Conservation (phyloP, 2,797 vertebrate species). For the Taeniopygia guttata region DNA sequence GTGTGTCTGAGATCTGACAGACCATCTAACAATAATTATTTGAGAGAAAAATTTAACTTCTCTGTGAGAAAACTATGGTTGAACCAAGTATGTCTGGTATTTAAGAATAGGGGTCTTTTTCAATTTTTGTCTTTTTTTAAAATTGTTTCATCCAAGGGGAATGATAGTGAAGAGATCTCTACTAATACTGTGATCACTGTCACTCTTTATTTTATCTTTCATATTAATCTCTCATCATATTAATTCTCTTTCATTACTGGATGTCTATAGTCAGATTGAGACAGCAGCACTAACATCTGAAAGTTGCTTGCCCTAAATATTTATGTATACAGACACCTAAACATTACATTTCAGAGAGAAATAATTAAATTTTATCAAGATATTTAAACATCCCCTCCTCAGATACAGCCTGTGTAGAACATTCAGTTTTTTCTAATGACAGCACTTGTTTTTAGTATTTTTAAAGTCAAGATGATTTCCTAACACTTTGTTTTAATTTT, state of each 20-base stretch:
- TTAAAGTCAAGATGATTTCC: neutral
- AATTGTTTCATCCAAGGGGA: neutral
- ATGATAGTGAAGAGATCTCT: neutral
- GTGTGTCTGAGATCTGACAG: neutral
- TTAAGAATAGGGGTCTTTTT: neutral
- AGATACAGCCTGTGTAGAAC: neutral
- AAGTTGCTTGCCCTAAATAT: neutral
- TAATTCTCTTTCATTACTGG: neutral
- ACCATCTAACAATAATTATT: neutral
- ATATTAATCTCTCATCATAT: neutral
- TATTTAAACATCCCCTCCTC: neutral
- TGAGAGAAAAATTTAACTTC: neutral
- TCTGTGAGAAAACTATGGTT: neutral
- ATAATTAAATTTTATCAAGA: neutral
- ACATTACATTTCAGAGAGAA: neutral
- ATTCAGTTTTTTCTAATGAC: neutral
- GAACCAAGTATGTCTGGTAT: neutral
- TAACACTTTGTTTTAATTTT: neutral
- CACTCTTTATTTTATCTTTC: neutral
- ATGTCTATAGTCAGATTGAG: neutral
- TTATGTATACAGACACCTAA: neutral
- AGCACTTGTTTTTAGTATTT: neutral
- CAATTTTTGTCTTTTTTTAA: neutral
- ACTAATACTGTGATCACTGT: neutral
- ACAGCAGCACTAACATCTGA: neutral